phyloP scores from a whole-genome alignment of 1,140 invertebrate genomes.

The Lasioglossum albipes region DNA sequence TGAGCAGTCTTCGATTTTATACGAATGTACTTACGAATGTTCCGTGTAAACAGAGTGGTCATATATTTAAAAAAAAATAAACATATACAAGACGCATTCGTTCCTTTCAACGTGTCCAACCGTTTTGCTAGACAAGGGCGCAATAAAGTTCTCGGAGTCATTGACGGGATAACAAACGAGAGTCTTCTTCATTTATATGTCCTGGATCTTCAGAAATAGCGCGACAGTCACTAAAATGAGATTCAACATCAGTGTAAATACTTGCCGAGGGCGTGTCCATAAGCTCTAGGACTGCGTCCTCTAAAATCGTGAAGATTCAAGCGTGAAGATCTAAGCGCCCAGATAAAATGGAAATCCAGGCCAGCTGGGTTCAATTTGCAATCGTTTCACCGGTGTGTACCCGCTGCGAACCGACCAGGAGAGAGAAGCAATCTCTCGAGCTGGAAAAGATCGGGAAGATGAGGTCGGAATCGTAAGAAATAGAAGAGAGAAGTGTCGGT shows the following conservation, averaged over 20 bases:
- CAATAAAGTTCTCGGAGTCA: too few relatives aligned
- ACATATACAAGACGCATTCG: background rate
- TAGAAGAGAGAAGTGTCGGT: background rate
- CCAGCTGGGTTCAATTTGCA: background rate
- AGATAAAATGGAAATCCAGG: background rate
- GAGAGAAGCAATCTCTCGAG: background rate
- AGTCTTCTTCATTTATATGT: background rate
- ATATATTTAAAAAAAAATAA: conserved; percentile 41
- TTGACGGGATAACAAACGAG: too few relatives aligned
- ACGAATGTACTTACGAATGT: background rate
- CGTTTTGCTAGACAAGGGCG: background rate
- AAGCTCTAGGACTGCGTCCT: background rate
- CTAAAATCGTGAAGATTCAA: background rate
- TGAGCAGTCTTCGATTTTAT: background rate
- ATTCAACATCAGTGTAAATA: background rate
- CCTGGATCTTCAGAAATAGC: background rate
- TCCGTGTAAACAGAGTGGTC: too few relatives aligned
- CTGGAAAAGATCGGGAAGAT: too few relatives aligned
- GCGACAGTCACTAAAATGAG: background rate
- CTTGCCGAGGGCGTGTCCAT: background rate
- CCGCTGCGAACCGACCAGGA: background rate
- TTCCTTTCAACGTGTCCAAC: background rate
- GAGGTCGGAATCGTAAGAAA: background rate
- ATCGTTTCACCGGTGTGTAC: background rate
- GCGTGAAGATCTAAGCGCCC: too few relatives aligned